Conservation (phyloP, 2,888 invertebrate species). For the Leptinotarsa tumamoca region DNA sequence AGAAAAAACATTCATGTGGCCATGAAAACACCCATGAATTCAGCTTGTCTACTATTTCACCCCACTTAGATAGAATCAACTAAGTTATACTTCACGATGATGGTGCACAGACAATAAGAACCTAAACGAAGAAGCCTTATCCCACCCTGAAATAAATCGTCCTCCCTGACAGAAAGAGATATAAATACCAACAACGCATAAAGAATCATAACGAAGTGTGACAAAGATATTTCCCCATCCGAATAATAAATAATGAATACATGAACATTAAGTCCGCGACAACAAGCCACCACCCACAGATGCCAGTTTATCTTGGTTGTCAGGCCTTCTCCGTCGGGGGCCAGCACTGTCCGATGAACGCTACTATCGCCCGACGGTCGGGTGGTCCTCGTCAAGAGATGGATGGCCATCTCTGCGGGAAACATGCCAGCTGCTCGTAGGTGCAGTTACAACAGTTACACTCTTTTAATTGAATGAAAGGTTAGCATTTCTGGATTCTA, state of each 20-base stretch:
- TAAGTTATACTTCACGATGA: background rate
- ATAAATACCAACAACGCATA: constrained; percentile 37
- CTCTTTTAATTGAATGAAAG: constrained; percentile 51
- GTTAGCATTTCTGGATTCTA: constrained; percentile 9
- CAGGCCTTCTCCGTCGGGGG: constrained; percentile 60
- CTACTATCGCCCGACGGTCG: constrained; percentile 61
- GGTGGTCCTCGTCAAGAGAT: constrained; percentile 61
- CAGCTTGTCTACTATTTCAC: background rate
- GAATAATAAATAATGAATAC: constrained; percentile 63
- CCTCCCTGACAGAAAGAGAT: constrained; percentile 18
- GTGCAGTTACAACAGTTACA: constrained; percentile 51
- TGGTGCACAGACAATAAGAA: background rate
- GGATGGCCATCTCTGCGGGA: constrained; percentile 58
- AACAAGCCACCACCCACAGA: constrained; percentile 66
- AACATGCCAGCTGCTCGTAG: constrained; percentile 51
- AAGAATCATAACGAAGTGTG: constrained; percentile 43
- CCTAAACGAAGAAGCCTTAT: background rate
- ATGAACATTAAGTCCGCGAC: constrained; percentile 64
- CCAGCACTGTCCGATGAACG: constrained; percentile 54
- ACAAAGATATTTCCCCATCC: constrained; percentile 42
- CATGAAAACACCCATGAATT: background rate
- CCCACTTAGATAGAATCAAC: background rate
- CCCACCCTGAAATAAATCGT: constrained; percentile 8
- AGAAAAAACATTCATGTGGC: too few species aligned
- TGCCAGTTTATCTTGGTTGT: constrained; percentile 63